These are phyloP conservation scores for Drosophila obscura DNA, from an alignment of 1,140 invertebrate species.

Conservation along the genomic window DNA sequence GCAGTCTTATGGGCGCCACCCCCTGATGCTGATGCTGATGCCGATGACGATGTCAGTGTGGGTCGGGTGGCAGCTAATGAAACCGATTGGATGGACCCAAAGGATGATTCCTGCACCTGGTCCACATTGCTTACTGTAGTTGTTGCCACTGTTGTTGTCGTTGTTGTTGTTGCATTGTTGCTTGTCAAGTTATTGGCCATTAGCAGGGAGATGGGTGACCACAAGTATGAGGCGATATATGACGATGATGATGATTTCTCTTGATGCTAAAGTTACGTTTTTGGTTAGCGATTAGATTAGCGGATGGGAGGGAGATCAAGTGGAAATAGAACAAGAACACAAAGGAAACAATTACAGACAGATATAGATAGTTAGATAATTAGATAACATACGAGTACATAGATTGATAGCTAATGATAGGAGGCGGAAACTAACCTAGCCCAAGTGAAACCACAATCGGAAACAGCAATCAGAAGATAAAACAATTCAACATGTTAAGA, in stretches of 20 bases:
- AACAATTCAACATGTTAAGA: no score
- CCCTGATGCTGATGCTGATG: constrained; percentile 23
- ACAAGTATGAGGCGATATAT: constrained; percentile 71
- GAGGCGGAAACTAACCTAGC: neutral
- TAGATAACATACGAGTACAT: neutral
- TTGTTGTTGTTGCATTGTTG: constrained; percentile 31
- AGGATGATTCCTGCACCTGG: constrained; percentile 24
- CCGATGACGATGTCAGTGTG: constrained; percentile 21
- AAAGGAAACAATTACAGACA: constrained; percentile 50
- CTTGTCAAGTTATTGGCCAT: constrained; percentile 32
- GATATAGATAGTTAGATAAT: constrained; percentile 8
- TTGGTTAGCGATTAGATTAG: constrained; percentile 13
- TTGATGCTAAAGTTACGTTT: constrained; percentile 53
- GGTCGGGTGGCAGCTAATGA: constrained; percentile 36
- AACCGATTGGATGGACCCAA: constrained; percentile 37
- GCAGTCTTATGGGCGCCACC: constrained; percentile 38
- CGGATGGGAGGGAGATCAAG: constrained; percentile 5
- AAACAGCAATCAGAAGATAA: no score
- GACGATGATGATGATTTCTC: constrained; percentile 66
- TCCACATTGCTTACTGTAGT: constrained; percentile 16
- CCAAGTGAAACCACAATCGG: neutral
- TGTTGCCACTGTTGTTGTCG: constrained; percentile 27
- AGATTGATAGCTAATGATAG: neutral
- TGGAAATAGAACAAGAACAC: constrained; percentile 56
- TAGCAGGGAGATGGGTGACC: constrained; percentile 59